Conservation (phyloP, 2,113 vertebrate genomes). For the Grantiella picta region DNA sequence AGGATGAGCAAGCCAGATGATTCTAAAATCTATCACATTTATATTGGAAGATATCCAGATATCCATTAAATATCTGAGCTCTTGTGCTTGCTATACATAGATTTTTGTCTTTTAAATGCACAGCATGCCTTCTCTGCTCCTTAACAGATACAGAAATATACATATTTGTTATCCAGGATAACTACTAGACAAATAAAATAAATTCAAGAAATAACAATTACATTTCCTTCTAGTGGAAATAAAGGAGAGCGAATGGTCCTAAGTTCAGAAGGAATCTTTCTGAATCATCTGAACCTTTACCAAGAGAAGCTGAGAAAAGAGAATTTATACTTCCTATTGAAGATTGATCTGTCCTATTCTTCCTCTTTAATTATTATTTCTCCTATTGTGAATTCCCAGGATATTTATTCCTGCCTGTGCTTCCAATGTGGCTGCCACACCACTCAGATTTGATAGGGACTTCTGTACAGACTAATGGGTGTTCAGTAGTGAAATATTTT, state of each 20-base stretch:
- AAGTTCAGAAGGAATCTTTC: background rate
- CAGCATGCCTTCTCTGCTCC: background rate
- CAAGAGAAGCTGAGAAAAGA: background rate
- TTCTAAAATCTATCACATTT: background rate
- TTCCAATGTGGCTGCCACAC: background rate
- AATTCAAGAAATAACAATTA: background rate
- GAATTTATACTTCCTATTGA: background rate
- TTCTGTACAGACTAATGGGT: background rate
- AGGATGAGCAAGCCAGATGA: background rate
- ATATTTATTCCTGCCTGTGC: background rate
- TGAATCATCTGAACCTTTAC: background rate
- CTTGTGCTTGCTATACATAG: background rate
- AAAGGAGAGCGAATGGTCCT: background rate
- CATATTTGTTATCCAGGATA: background rate
- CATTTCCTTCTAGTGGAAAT: background rate
- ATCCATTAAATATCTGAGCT: background rate
- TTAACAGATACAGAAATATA: background rate
- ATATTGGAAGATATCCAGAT: background rate
- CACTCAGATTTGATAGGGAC: background rate
- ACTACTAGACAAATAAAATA: background rate
- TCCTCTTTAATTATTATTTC: background rate
- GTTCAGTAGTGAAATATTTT: background rate
- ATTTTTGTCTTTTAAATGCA: background rate
- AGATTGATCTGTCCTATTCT: background rate
- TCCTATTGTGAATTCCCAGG: background rate